Evolutionary conservation across 2,113 vertebrate genomes (phyloP), one percentile per base, ranked within the genome.

Genomic region (Scortum barcoo): DNA sequence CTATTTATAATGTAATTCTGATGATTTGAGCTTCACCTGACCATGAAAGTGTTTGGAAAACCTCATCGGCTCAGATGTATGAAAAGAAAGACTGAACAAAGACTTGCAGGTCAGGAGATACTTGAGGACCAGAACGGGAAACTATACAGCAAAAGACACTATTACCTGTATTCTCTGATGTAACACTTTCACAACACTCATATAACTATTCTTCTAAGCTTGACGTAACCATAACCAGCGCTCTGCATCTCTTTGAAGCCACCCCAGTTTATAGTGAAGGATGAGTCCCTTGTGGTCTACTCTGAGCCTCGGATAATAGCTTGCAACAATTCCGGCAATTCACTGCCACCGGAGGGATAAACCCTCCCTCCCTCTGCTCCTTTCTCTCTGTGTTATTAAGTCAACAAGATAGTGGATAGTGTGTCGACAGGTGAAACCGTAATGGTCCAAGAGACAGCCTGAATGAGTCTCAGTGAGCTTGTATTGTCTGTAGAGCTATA

Each of bases 401-500:
- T 94, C 94, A 96, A 95, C 94, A 89, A 78, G 58, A 76, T 81
- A 86, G 89, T 60, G 67, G 90, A 91, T 95, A 94, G 86, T 93
- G 63, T 91, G 90, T 93, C 87, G 81, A 92, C 93, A 93, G 91
- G 94, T 95, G 94, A 93, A 95, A 96, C 93, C 82, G 69, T 94
- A 91, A 88, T 83, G 9, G 56, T 86, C 87, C 79, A 63, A 76
- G 81, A 88, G 85, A 89, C 71, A 75, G 77, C 50, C 79, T 63
- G 44, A 81, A 76, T 78, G 77, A 75, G 65, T 57, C 83, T 86
- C 63, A 86, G 11, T 78, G 86, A 91, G 80, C 69, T 74, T 84
- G 78, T 72, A 84, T 91, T 91, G 85, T 93, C 78, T 77, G 63
- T 33, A 54, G 56, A 71, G 61, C 75, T 85, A 70, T 74, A 85